Conservation (phyloP, 35 echinoderm and acorn worm species). For the Apostichopus californicus region DNA sequence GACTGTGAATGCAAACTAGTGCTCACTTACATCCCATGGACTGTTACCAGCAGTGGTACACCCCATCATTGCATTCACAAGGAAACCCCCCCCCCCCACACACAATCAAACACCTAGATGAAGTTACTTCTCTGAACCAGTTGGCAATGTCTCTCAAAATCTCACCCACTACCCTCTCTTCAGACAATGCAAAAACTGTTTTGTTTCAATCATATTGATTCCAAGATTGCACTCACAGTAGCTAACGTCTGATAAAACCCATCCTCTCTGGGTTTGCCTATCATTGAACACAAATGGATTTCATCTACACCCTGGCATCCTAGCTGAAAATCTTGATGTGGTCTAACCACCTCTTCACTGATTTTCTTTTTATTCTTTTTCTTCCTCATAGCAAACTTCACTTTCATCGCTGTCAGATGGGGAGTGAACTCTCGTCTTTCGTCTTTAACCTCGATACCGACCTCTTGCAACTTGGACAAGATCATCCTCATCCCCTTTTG, state of each 20-base stretch:
- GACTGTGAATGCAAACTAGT: too few relatives aligned
- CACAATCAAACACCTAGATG: background rate
- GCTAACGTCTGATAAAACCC: slow-evolving; percentile 81
- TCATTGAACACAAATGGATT: slow-evolving; percentile 86
- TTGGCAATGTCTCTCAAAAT: too few relatives aligned
- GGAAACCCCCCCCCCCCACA: background rate
- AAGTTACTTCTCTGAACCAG: too few relatives aligned
- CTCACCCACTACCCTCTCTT: too few relatives aligned
- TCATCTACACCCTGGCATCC: slow-evolving; percentile 75
- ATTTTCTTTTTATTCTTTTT: slow-evolving; percentile 47
- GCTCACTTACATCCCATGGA: too few relatives aligned
- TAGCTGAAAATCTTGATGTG: slow-evolving; percentile 59
- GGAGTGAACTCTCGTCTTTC: slow-evolving; percentile 62
- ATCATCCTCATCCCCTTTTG: slow-evolving; percentile 50
- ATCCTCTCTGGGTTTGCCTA: slow-evolving; percentile 59
- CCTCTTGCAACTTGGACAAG: slow-evolving; percentile 43
- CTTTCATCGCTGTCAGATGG: slow-evolving; percentile 88
- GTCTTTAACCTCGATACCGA: slow-evolving; percentile 66
- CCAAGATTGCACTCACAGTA: background rate
- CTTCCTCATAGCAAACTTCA: slow-evolving; percentile 53
- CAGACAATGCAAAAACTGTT: too few relatives aligned
- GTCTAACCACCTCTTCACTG: slow-evolving; percentile 33
- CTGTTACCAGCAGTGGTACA: background rate
- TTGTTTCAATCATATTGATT: background rate
- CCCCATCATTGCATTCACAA: background rate